Base-by-base conservation (phyloP, 1,140 invertebrate species). In the Drosophila ficusphila region DNA sequence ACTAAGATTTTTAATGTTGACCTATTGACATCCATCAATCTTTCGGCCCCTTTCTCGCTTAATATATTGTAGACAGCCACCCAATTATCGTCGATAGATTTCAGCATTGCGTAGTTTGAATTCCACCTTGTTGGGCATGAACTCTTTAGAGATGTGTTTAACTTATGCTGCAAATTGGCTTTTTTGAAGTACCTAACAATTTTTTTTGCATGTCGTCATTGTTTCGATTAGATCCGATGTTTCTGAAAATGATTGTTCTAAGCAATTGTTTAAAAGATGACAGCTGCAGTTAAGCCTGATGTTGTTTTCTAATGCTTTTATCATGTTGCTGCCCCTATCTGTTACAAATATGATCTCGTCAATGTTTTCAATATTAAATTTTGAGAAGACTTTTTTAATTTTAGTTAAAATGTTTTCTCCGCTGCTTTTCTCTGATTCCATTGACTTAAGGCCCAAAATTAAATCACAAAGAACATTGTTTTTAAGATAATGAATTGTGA, bases 291-390 rank as follows among this genome's bases (percentile, higher is more conserved):
- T 67, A 52, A 53, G 58, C 48, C 46, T 65, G 42, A 65, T 56
- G 44, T 56, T 49, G 51, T 65, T 65, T 65, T 65, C 36, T 56
- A 67, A 56, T 49, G 62, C 61, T 65, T 65, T 65, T 65, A 64
- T 65, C 3, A 67, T 67, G 52, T 67, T 65, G 3, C 52, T 56
- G 51, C 61, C 52, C 51, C 52, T 68, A 51, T 57, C n/a, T n/a
- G n/a, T n/a, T n/a, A n/a, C n/a, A n/a, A n/a, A n/a, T n/a, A n/a
- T n/a, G n/a, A n/a, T n/a, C 18, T 61, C 46, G 25, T 42, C 57
- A 51, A 61, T 60, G 42, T 65, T 62, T 46, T 65, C 33, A 65
- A 65, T 54, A 65, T 49, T 65, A 48, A 56, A 65, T 65, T 65
- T 65, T 65, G 61, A 65, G 27, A 65, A 57, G n/a, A n/a, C n/a